Evolutionary conservation across 2,797 vertebrate genomes (phyloP).

Genomic region (Lithobates sylvaticus): DNA sequence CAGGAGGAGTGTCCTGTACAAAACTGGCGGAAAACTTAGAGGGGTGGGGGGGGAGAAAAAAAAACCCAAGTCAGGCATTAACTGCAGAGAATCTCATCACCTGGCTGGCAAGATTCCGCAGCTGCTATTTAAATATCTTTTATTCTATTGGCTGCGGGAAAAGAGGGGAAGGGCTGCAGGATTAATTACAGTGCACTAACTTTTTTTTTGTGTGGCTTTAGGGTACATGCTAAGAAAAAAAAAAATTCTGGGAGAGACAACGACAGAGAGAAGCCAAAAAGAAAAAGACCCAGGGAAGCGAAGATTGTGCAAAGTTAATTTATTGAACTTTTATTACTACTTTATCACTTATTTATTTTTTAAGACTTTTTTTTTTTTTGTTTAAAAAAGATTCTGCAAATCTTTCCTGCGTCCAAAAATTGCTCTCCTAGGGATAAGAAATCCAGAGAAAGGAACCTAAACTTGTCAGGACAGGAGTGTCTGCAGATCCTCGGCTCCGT

Average conservation of each 20-base stretch:
- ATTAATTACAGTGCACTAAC: slow-evolving; percentile 20
- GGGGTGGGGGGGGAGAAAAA: background rate
- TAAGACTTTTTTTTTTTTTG: background rate
- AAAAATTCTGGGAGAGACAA: slow-evolving; percentile 33
- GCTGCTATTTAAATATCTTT: slow-evolving; percentile 13
- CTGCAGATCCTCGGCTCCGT: background rate
- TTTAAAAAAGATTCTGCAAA: background rate
- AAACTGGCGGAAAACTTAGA: background rate
- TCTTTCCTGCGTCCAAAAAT: background rate
- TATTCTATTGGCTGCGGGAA: slow-evolving; percentile 51
- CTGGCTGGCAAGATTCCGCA: slow-evolving; percentile 43
- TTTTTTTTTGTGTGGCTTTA: slow-evolving; percentile 33
- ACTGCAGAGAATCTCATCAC: slow-evolving; percentile 43
- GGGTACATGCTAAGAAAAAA: slow-evolving; percentile 47
- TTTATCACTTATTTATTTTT: background rate
- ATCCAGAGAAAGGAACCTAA: background rate
- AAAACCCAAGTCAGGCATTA: background rate
- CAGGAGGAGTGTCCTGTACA: background rate
- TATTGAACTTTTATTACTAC: background rate
- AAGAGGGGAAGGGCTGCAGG: slow-evolving; percentile 33
- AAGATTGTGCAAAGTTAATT: background rate
- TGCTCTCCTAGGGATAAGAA: background rate
- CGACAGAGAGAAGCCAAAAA: slow-evolving; percentile 17
- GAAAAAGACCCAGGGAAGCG: background rate
- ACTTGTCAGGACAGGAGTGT: slow-evolving; percentile 28